phyloP scores from a whole-genome alignment of 2,113 vertebrate genomes.

The Chelonoidis abingdonii region DNA sequence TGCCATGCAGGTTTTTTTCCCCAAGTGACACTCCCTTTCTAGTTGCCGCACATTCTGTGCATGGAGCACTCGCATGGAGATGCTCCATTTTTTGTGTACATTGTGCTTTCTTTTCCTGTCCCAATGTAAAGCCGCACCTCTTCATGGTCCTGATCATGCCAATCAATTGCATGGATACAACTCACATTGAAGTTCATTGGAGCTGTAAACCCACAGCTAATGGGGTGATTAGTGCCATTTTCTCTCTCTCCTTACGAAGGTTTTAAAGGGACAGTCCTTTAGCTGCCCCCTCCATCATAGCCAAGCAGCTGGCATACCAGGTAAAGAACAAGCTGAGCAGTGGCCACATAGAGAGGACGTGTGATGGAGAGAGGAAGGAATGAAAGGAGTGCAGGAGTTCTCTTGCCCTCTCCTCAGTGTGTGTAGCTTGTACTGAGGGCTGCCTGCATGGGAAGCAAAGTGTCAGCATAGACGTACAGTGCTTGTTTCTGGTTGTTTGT shows the following conservation, averaged over 20 bases:
- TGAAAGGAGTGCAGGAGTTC: not conserved
- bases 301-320: fast-evolving
- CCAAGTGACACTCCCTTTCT: not conserved
- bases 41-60: not conserved
- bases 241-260: not conserved
- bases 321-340: not conserved
- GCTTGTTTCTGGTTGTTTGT: fast-evolving
- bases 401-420: not conserved
- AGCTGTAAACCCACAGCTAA: not conserved
- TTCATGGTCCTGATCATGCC: not conserved
- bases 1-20: not conserved
- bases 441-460: not conserved
- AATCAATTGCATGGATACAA: not conserved
- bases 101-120: not conserved
- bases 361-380: not conserved
- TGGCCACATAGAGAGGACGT: not conserved
- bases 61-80: not conserved
- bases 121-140: not conserved
- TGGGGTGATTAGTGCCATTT: not conserved
- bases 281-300: not conserved
- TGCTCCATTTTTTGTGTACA: fast-evolving
- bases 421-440: not conserved
- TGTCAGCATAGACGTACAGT: not conserved
- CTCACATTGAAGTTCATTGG: not conserved
- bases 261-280: not conserved